Conservation (phyloP, 2,888 invertebrate species). For the Trissonchulus sp. region DNA sequence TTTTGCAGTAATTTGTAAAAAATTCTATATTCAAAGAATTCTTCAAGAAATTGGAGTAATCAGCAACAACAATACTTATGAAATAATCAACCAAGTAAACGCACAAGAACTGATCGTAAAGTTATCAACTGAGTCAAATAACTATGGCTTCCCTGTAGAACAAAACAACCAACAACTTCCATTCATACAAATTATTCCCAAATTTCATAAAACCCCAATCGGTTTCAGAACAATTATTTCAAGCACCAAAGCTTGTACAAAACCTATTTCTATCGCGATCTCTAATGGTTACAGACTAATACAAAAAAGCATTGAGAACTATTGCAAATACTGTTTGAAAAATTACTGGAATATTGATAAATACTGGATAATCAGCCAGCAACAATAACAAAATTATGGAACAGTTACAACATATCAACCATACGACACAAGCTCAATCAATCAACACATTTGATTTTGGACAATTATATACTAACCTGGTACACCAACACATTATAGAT, state of each 20-base stretch:
- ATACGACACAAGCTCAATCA: background rate
- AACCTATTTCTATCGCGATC: background rate
- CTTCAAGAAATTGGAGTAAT: background rate
- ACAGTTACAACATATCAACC: background rate
- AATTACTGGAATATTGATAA: background rate
- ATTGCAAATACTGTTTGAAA: constrained; percentile 2
- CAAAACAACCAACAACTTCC: background rate
- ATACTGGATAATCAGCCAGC: too few relatives aligned
- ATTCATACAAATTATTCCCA: constrained; percentile 13
- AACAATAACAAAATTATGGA: background rate
- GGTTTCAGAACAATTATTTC: constrained; percentile 10
- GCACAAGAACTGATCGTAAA: too few relatives aligned
- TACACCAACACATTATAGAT: too few relatives aligned
- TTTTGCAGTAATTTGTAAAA: background rate
- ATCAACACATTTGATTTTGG: background rate
- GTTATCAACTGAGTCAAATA: background rate
- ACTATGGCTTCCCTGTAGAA: background rate
- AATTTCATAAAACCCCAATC: constrained; percentile 14
- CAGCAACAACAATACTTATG: too few relatives aligned
- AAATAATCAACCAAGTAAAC: too few relatives aligned
- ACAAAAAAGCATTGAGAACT: background rate
- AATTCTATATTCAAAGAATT: background rate
- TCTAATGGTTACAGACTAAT: background rate
- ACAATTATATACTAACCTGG: too few relatives aligned
- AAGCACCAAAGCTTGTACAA: background rate